Base-by-base conservation (phyloP, 2,888 invertebrate species). In the Cyclophora punctaria region DNA sequence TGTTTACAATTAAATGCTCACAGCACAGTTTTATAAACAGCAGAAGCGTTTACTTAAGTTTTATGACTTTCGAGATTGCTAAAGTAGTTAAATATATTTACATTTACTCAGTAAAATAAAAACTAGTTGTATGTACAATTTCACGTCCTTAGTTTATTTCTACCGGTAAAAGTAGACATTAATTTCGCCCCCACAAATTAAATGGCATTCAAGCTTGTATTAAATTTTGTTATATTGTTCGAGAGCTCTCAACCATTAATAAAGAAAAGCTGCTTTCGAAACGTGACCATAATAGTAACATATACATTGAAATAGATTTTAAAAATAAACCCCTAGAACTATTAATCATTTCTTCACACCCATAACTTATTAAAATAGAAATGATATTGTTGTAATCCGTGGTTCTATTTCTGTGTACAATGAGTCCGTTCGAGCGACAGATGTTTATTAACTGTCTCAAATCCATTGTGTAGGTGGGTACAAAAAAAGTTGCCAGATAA, bases 1-100 rank as follows among this genome's bases (percentile, higher is more conserved):
- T 75, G 76, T 77, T 79, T 76, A 77, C 73, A 62, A 73, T 66
- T 71, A 75, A 74, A 73, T 67, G 68, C 63, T 71, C 62, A 75
- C 70, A 69, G 67, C 69, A 70, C 63, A 57, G 64, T 63, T 69
- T 71, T 69, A 66, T 73, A 69, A 70, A 72, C 69, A 73, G 58
- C 57, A 62, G 55, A 57, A 58, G 55, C 57, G 58, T 58, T 63
- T 56, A 59, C 56, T 56, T 55, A 49, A 57, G 53, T 61, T 37
- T 61, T 59, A 61, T 50, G 53, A 56, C 58, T 58, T 55, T 55
- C 58, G 57, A 60, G 57, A 60, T 58, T 60, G 51, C 37, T 57
- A 48, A 57, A 57, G 53, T 54, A 56, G 51, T 35, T 44, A 47
- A 20, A 20, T 20, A 20, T 20, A 20, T 20, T 20, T 20, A 20